phyloP scores from a whole-genome alignment of 2,888 invertebrate species.

The Perizoma affinitatum region DNA sequence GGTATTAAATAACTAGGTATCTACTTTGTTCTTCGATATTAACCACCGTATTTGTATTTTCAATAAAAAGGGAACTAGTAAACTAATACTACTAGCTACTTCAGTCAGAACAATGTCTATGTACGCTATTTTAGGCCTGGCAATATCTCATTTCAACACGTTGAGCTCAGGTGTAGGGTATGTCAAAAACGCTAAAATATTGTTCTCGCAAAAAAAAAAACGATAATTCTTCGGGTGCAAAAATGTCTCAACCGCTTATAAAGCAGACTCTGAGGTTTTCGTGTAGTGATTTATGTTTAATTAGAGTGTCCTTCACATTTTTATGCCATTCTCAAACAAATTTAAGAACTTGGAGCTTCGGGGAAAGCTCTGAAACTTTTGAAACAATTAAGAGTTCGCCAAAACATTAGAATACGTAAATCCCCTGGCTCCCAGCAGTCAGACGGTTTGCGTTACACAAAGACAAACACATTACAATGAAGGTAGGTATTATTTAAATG shows the following conservation, averaged over 20 bases:
- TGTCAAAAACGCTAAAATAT: conserved; percentile 67
- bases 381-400: conserved; percentile 56
- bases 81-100: neutral
- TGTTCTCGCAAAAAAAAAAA: conserved; percentile 64
- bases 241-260: conserved; percentile 67
- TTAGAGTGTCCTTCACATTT: conserved; percentile 70
- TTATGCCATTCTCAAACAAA: conserved; percentile 60
- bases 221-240: conserved; percentile 71
- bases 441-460: conserved; percentile 32
- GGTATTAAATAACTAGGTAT: too few relatives aligned
- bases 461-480: conserved; percentile 35
- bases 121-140: conserved; percentile 37
- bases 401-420: conserved; percentile 45
- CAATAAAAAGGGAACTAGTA: too few relatives aligned
- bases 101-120: conserved; percentile 12
- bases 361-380: conserved; percentile 50
- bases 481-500: conserved; percentile 40
- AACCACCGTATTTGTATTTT: too few relatives aligned
- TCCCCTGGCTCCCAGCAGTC: conserved; percentile 34
- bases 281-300: conserved; percentile 76
- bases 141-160: conserved; percentile 68
- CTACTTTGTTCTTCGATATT: too few relatives aligned
- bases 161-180: conserved; percentile 64
- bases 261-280: conserved; percentile 61
- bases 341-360: conserved; percentile 56